Conservation (phyloP, 2,797 vertebrate genomes). For the Dermochelys coriacea region DNA sequence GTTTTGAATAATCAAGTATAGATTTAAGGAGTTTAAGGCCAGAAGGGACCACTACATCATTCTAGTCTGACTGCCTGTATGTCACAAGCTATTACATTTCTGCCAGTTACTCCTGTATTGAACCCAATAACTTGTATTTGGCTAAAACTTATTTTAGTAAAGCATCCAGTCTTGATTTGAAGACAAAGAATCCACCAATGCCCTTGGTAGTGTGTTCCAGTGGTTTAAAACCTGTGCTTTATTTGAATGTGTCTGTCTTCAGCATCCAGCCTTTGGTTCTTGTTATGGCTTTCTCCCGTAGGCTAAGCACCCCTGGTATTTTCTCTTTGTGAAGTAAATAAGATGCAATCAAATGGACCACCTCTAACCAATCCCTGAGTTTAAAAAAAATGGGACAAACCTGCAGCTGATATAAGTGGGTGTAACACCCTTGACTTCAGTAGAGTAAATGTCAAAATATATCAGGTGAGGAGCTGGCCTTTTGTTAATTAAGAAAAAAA, state of each 20-base stretch:
- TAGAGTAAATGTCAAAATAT: not conserved
- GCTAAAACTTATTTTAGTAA: not conserved
- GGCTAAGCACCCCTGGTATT: not conserved
- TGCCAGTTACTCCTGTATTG: not conserved
- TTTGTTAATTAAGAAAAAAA: not conserved
- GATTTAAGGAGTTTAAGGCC: not conserved
- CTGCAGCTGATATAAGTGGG: not conserved
- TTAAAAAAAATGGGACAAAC: not conserved
- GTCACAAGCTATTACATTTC: not conserved
- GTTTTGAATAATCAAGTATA: not conserved
- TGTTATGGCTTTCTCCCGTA: not conserved
- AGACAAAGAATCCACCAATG: not conserved
- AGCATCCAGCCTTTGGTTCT: not conserved
- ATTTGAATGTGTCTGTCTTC: not conserved
- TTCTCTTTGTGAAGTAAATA: not conserved
- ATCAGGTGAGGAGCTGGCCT: not conserved
- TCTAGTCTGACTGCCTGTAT: not conserved
- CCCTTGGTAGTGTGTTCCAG: not conserved
- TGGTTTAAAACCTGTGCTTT: not conserved
- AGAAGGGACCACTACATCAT: not conserved
- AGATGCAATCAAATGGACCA: not conserved
- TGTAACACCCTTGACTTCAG: not conserved
- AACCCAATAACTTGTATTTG: not conserved
- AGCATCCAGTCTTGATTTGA: not conserved
- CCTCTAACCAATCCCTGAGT: not conserved